Conservation (phyloP, 2,888 invertebrate species). For the Pristionchus exspectatus region DNA sequence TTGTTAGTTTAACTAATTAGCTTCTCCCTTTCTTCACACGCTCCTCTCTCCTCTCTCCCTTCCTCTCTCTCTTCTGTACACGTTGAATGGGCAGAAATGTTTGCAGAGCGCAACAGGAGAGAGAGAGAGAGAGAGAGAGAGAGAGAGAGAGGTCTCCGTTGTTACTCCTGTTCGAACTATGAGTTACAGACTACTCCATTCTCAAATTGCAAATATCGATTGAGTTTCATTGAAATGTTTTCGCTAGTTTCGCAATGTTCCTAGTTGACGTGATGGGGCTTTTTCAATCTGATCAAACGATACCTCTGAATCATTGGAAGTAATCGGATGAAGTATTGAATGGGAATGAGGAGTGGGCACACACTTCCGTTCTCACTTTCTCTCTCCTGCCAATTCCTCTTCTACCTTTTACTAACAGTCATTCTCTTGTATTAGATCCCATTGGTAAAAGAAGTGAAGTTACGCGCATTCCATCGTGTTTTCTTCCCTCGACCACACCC, state of each 20-base stretch:
- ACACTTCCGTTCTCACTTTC: background rate
- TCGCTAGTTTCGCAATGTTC: constrained; percentile 5
- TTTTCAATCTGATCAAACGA: constrained; percentile 18
- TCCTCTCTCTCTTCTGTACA: background rate
- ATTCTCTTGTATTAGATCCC: background rate
- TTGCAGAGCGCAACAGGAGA: background rate
- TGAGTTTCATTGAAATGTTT: background rate
- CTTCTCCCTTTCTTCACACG: background rate
- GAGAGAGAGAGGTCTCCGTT: no score
- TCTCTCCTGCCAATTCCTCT: background rate
- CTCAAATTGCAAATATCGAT: background rate
- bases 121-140: constrained; percentile 10
- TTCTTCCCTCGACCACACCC: background rate
- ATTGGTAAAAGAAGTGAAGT: background rate
- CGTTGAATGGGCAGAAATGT: constrained; percentile 21
- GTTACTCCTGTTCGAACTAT: constrained; percentile 24
- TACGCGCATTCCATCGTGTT: background rate
- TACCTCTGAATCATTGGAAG: background rate
- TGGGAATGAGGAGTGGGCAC: background rate
- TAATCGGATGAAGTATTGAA: constrained; percentile 26
- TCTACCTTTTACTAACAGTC: background rate
- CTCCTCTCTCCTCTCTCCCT: background rate
- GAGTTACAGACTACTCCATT: background rate
- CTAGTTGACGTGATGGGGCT: background rate
- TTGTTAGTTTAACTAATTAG: background rate